Percentiles rank a stretch among this genome's conserved stretches.
phyloP scores from a whole-genome alignment of 2,888 invertebrate genomes.

The Hoplodrina ambigua region DNA sequence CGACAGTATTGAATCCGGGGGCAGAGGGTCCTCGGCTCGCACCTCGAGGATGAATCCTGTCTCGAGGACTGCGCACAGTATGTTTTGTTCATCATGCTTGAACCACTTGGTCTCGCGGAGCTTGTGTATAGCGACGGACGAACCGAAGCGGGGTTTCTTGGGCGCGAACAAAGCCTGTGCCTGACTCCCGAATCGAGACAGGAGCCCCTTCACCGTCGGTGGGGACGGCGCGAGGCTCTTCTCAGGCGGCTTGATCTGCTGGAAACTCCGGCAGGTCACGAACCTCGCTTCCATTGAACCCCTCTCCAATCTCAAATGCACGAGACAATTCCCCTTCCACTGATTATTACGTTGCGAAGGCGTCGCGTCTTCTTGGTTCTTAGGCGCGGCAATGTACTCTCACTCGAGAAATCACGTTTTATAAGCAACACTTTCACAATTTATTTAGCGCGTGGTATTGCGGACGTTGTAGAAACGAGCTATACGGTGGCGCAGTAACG shows the following conservation, averaged over 20 bases:
- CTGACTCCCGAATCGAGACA: slow-evolving; percentile 89
- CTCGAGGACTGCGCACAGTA: slow-evolving; percentile 93
- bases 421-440: slow-evolving; percentile 88
- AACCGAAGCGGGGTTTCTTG: slow-evolving; percentile 90
- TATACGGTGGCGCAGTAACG: slow-evolving; percentile 80
- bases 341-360: slow-evolving; percentile 71
- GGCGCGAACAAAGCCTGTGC: slow-evolving; percentile 89
- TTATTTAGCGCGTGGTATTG: slow-evolving; percentile 82
- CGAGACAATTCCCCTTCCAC: slow-evolving; percentile 82
- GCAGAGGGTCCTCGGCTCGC: slow-evolving; percentile 87
- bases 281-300: slow-evolving; percentile 91
- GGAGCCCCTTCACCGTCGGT: slow-evolving; percentile 88
- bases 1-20: slow-evolving; percentile 84
- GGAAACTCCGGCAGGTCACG: slow-evolving; percentile 89
- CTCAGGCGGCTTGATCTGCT: slow-evolving; percentile 90
- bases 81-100: slow-evolving; percentile 92
- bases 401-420: slow-evolving; percentile 85
- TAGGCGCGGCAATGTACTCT: slow-evolving; percentile 80
- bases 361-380: slow-evolving; percentile 63
- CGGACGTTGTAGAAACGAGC: slow-evolving; percentile 72
- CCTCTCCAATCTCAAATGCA: slow-evolving; percentile 80
- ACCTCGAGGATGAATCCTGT: slow-evolving; percentile 93
- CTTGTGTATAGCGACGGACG: slow-evolving; percentile 93
- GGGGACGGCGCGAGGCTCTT: slow-evolving; percentile 88
- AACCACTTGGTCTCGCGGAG: slow-evolving; percentile 94